Conservation (phyloP, 1,140 invertebrate species). For the Sesamia nonagrioides region DNA sequence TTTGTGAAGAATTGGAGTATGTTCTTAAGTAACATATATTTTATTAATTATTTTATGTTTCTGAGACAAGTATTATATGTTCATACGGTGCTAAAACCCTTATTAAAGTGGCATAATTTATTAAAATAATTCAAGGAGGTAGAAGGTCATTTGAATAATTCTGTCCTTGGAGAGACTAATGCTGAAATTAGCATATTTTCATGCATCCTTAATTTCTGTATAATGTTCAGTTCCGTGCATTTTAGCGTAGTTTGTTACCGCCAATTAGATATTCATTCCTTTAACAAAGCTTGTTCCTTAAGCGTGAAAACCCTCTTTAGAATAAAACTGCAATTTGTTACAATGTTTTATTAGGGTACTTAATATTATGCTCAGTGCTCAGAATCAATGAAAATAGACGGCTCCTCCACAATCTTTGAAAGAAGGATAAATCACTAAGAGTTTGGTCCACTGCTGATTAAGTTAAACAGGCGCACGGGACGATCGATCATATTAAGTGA, state of each 20-base stretch:
- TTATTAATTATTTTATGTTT: too few species aligned
- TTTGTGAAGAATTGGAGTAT: too few species aligned
- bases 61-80: too few species aligned
- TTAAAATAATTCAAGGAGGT: background rate
- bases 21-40: too few species aligned
- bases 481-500: too few species aligned
- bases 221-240: constrained; percentile 6
- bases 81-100: too few species aligned
- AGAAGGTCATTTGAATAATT: constrained; percentile 31
- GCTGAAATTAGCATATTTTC: constrained; percentile 20
- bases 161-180: background rate
- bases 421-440: too few species aligned
- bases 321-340: background rate
- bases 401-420: too few species aligned
- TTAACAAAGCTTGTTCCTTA: constrained; percentile 1
- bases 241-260: background rate
- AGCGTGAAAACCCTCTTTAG: background rate
- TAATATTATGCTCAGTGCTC: background rate
- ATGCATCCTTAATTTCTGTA: constrained; percentile 29
- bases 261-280: background rate
- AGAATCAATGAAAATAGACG: too few species aligned
- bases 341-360: background rate
- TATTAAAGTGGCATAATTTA: background rate
- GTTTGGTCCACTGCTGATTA: too few species aligned
- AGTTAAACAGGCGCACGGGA: too few species aligned